These are phyloP conservation scores for Machimus rusticus DNA, from an alignment of 2,888 invertebrate species.

Conservation along the genomic window DNA sequence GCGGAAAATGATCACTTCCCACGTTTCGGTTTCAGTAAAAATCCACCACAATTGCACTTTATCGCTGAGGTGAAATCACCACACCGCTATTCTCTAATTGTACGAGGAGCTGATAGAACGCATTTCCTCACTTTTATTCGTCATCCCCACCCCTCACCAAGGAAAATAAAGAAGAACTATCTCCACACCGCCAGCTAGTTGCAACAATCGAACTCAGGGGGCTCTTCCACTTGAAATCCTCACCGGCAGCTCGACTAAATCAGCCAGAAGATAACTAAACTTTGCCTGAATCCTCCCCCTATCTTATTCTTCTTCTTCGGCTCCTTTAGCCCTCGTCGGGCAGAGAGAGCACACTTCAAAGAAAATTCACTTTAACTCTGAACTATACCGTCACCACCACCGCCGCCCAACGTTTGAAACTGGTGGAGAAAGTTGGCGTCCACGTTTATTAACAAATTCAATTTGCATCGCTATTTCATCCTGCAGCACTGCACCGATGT, in stretches of 20 bases:
- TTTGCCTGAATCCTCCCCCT: background rate
- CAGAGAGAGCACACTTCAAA: background rate
- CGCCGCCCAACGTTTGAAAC: background rate
- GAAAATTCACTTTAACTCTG: background rate
- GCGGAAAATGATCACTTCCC: background rate
- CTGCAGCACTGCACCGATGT: constrained; percentile 7
- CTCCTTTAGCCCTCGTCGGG: background rate
- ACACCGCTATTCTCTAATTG: background rate
- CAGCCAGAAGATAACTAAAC: background rate
- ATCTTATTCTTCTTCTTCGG: background rate
- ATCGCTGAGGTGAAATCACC: background rate
- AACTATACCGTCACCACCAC: background rate
- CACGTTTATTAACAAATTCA: constrained; percentile 1
- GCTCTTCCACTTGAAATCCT: background rate
- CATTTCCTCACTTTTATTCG: background rate
- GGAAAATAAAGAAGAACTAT: background rate
- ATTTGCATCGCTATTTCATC: constrained; percentile 10
- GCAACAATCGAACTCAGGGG: background rate
- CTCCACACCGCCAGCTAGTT: background rate
- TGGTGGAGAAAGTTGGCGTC: background rate
- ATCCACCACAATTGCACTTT: background rate
- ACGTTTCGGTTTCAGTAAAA: background rate
- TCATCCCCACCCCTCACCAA: background rate
- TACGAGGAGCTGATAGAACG: background rate
- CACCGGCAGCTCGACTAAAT: background rate